Percentiles rank a stretch among this genome's conserved stretches.
Conservation (phyloP, 1,140 invertebrate genomes). For the Brachionus calyciflorus region DNA sequence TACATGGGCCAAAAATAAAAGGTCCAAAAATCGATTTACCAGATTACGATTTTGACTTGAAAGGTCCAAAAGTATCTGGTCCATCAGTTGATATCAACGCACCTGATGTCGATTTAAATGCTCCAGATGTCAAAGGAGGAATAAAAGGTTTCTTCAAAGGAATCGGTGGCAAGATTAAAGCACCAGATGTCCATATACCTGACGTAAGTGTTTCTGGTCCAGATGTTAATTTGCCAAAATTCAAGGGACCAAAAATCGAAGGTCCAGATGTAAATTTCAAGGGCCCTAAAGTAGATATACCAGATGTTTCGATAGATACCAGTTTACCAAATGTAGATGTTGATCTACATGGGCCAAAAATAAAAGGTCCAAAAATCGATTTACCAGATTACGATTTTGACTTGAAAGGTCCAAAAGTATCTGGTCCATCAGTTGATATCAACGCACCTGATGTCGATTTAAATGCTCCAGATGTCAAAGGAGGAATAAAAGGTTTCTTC, state of each 20-base stretch:
- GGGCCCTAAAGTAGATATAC: no score
- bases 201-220: no score
- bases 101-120: neutral
- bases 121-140: no score
- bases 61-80: neutral
- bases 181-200: no score
- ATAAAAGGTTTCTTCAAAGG: no score
- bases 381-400: neutral
- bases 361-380: no score
- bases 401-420: neutral
- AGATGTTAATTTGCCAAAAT: no score
- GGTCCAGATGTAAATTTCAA: no score
- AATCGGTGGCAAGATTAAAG: no score
- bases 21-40: neutral
- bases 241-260: no score
- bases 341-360: no score
- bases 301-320: no score
- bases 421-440: neutral
- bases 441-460: neutral
- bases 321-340: constrained; percentile 14
- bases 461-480: neutral
- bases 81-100: neutral
- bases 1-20: neutral
- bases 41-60: neutral
- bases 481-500: neutral